Base-by-base conservation (phyloP, 2,797 vertebrate species). In the Hypotaenidia okinawae region DNA sequence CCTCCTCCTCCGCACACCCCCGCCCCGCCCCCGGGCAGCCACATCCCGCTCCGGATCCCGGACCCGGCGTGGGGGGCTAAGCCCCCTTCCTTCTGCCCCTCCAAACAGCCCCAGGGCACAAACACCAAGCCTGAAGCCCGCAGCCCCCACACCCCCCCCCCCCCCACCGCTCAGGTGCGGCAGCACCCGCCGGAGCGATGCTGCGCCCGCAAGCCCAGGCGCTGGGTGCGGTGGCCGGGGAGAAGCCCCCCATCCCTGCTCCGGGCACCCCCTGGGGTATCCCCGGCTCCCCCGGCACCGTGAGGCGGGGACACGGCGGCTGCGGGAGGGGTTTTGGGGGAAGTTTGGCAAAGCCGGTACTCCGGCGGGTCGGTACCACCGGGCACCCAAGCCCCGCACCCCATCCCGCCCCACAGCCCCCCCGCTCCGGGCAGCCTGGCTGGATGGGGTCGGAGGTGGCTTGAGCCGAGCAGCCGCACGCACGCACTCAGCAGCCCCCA, bases 151-250 rank as follows among this genome's bases (percentile, higher is more conserved):
- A 39, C 39, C 39, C 39, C 39, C 39, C 39, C 35, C 9, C 45
- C 13, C 41, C 28, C n/a, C n/a, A n/a, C 35, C 10, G 28, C 3
- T 59, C 80, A 3, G 78, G 62, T 1, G 16, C 62, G 13, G 62
- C 83, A 10, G 28, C n/a, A 2, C 58, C 25, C 55, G 64, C 5
- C 28, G 84, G 58, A 68, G 64, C 55, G 6, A 8, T 8, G 30
- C 75, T 10, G 67, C 37, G 41, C 2, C 2, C 45, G 22, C 24
- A 5, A 14, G n/a, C 0, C 16, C 33, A 1, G 21, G 27, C 35
- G 67, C 1, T 32, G 49, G 23, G 9, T 2, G n/a, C 10, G 62
- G 9, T 15, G 32, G 33, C 13, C 9, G 1, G 22, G 28, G 27
- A 76, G 39, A 62, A 41, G 47, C 28, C 22, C 8, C 6, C 5